These are phyloP conservation scores for Exaiptasia diaphana DNA, from an alignment of 64 coral and sea anemone genomes.

Conservation along the genomic window DNA sequence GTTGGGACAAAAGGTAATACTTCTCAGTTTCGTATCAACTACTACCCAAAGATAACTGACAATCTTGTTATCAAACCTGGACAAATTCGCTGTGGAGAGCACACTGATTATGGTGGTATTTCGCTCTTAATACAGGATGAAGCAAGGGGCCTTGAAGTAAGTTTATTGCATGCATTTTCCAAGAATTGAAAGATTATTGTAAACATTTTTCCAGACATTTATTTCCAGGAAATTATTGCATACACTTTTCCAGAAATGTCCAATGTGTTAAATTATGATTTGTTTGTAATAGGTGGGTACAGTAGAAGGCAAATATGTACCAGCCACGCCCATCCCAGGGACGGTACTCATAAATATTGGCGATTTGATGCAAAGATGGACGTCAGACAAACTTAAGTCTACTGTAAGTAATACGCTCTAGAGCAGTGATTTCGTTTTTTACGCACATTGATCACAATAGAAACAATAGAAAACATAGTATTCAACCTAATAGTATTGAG, in stretches of 20 bases:
- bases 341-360: constrained; percentile 71
- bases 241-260: background rate
- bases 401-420: constrained; percentile 57
- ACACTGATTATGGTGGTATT: constrained; percentile 78
- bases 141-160: constrained; percentile 70
- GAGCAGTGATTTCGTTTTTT: background rate
- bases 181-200: background rate
- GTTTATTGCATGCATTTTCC: background rate
- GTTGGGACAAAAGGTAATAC: constrained; percentile 53
- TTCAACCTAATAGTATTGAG: too few species aligned
- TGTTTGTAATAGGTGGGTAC: constrained; percentile 51
- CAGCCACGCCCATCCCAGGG: constrained; percentile 59
- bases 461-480: background rate
- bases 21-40: constrained; percentile 67
- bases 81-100: constrained; percentile 80
- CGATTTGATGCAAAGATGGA: constrained; percentile 74
- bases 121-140: constrained; percentile 82
- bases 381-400: constrained; percentile 64
- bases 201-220: background rate
- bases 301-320: constrained; percentile 55
- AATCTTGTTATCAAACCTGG: constrained; percentile 51
- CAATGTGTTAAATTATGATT: background rate
- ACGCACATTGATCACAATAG: constrained; percentile 29
- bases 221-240: background rate
- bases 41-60: constrained; percentile 64